Conservation (phyloP, 35 echinoderm and acorn worm genomes). For the Heliocidaris tuberculata region DNA sequence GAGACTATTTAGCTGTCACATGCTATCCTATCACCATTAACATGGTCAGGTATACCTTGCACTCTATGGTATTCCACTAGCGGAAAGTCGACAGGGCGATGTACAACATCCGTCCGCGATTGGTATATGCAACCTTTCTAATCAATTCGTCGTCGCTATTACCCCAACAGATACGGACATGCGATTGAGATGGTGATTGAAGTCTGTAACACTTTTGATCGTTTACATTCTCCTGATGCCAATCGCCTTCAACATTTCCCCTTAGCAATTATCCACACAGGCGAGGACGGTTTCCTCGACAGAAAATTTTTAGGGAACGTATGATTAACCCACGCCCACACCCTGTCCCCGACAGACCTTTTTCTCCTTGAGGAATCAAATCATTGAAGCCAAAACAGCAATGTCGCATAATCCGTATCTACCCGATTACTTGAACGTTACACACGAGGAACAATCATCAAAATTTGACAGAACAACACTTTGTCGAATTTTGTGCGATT, state of each 20-base stretch:
- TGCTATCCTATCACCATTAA: slow-evolving; percentile 34
- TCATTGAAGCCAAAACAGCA: not conserved
- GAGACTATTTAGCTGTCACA: slow-evolving; percentile 42
- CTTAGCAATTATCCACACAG: not conserved
- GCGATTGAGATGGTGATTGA: not conserved
- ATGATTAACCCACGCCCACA: not conserved
- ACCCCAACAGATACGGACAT: not conserved
- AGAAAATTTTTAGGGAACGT: not conserved
- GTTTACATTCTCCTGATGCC: not conserved
- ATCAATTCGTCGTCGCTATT: not conserved
- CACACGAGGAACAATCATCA: not conserved
- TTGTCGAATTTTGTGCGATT: not conserved
- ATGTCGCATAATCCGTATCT: not conserved
- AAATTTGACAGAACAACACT: not conserved
- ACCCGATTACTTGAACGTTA: not conserved
- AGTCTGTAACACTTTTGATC: not conserved
- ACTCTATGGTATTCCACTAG: not conserved
- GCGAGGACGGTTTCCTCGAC: not conserved
- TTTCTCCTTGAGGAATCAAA: not conserved
- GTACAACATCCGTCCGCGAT: not conserved
- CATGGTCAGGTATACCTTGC: not conserved
- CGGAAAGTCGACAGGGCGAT: not conserved
- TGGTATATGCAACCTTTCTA: not conserved
- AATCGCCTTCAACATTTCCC: not conserved
- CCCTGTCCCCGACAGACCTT: not conserved